phyloP scores from a whole-genome alignment of 2,888 invertebrate species.

The Platycheirus albimanus region DNA sequence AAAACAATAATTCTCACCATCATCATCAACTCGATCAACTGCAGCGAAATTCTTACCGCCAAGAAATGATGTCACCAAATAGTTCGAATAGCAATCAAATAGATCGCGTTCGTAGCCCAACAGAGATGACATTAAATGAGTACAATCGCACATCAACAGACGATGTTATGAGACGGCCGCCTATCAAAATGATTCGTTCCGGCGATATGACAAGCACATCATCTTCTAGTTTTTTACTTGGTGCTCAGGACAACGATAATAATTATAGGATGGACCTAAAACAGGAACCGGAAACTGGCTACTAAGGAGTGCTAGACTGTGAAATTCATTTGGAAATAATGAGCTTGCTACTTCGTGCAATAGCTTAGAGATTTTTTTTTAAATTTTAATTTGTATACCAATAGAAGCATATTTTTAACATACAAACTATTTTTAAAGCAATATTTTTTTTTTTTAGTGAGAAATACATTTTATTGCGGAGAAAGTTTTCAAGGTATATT shows the following conservation, averaged over 20 bases:
- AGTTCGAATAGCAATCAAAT: conserved; percentile 59
- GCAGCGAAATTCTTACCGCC: conserved; percentile 64
- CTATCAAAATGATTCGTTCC: conserved; percentile 79
- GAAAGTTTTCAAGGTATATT: no score
- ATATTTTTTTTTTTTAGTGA: no score
- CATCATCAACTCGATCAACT: conserved; percentile 39
- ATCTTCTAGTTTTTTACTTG: conserved; percentile 77
- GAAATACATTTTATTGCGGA: no score
- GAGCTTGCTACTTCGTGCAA: conserved; percentile 71
- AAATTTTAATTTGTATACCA: not conserved
- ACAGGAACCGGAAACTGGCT: conserved; percentile 82
- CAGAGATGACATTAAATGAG: conserved; percentile 82
- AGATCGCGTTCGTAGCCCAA: conserved; percentile 78
- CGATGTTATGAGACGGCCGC: conserved; percentile 79
- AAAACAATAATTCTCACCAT: conserved; percentile 63
- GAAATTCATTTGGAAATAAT: conserved; percentile 61
- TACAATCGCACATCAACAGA: conserved; percentile 80
- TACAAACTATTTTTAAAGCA: no score
- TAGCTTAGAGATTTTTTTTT: conserved; percentile 55
- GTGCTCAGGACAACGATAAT: conserved; percentile 78
- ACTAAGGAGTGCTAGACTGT: conserved; percentile 75
- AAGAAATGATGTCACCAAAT: conserved; percentile 75
- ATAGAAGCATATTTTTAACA: no score
- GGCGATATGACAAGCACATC: conserved; percentile 77
- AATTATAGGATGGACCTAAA: conserved; percentile 81